phyloP scores from a whole-genome alignment of 2,797 vertebrate genomes.

The Sebastes trivittatus region DNA sequence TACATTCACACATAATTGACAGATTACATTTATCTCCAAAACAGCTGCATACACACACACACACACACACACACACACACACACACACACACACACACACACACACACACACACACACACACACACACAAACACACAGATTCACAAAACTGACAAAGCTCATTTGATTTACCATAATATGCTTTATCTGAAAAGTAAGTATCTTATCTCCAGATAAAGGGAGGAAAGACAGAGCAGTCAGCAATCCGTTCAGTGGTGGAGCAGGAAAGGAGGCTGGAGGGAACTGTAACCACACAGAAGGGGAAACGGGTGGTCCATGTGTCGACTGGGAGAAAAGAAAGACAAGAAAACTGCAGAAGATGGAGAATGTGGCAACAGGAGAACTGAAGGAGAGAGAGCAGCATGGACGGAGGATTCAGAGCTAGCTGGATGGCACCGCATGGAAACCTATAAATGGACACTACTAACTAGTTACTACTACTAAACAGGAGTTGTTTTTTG shows the following conservation, averaged over 20 bases:
- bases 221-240: slow-evolving; percentile 68
- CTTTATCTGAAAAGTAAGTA: slow-evolving; percentile 90
- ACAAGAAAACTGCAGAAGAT: neutral
- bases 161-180: slow-evolving; percentile 88
- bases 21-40: slow-evolving; percentile 51
- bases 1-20: slow-evolving; percentile 28
- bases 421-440: neutral
- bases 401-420: slow-evolving; percentile 12
- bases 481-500: neutral
- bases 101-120: neutral
- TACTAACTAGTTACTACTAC: no score
- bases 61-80: neutral
- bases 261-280: slow-evolving; percentile 37
- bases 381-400: neutral
- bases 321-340: neutral
- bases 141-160: slow-evolving; percentile 71
- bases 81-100: neutral
- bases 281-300: neutral
- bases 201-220: slow-evolving; percentile 85
- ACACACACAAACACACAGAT: slow-evolving; percentile 19
- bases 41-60: slow-evolving; percentile 34
- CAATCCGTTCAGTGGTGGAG: slow-evolving; percentile 60
- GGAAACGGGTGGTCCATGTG: neutral
- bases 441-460: neutral
- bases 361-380: neutral